Conservation (phyloP, 2,888 invertebrate species). For the Euproctis similis region DNA sequence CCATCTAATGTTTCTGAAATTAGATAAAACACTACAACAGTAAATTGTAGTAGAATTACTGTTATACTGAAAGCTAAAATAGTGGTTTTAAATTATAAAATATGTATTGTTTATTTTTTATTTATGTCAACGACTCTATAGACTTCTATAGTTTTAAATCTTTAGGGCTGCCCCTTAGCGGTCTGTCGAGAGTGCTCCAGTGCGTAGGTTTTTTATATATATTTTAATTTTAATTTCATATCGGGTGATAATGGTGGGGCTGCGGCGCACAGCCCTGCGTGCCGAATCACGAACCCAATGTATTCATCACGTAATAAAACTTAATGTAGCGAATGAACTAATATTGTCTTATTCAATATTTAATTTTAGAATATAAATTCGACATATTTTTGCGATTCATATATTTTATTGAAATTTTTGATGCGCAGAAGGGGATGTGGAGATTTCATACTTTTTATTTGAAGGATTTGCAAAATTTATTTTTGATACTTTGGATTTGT, state of each 20-base stretch:
- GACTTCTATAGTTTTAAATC: constrained; percentile 46
- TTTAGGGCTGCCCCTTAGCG: constrained; percentile 72
- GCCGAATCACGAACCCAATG: constrained; percentile 66
- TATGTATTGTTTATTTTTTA: too few relatives aligned
- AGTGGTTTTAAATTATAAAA: too few relatives aligned
- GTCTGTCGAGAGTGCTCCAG: constrained; percentile 66
- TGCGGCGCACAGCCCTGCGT: constrained; percentile 70
- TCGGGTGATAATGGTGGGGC: constrained; percentile 70
- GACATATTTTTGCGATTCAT: constrained; percentile 61
- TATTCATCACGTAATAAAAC: constrained; percentile 71
- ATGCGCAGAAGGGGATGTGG: constrained; percentile 16
- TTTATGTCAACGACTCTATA: constrained; percentile 30
- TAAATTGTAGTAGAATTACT: background rate
- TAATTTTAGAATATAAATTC: constrained; percentile 64
- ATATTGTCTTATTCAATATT: constrained; percentile 75
- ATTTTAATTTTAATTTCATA: constrained; percentile 77
- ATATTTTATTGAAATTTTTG: constrained; percentile 48
- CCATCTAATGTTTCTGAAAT: too few relatives aligned
- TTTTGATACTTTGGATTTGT: constrained; percentile 3
- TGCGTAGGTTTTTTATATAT: constrained; percentile 68
- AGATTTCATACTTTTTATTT: constrained; percentile 14
- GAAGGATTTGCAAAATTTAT: constrained; percentile 7
- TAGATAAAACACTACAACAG: too few relatives aligned
- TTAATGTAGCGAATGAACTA: constrained; percentile 74
- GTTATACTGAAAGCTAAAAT: too few relatives aligned